Evolutionary conservation across 2,888 invertebrate genomes (phyloP).

Genomic region (Aleiodes alternator): DNA sequence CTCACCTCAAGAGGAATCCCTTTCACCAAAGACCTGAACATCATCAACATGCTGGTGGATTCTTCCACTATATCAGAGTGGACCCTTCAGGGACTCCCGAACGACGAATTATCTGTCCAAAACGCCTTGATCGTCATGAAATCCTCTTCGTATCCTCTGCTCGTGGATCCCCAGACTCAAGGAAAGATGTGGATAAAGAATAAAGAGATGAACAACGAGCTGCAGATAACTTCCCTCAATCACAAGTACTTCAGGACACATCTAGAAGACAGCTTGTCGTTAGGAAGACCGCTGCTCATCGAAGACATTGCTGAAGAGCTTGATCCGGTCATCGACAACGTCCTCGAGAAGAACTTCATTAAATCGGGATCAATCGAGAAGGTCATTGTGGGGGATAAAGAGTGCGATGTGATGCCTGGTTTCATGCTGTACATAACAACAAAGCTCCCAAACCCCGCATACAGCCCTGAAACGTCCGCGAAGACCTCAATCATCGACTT

Average conservation of each 20-base stretch:
- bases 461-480: conserved; percentile 97
- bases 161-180: conserved; percentile 97
- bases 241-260: conserved; percentile 97
- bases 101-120: conserved; percentile 96
- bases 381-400: conserved; percentile 95
- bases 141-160: conserved; percentile 93
- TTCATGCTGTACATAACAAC: conserved; percentile 98
- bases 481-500: conserved; percentile 98
- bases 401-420: conserved; percentile 96
- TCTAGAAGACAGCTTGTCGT: conserved; percentile 90
- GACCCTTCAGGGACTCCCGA: conserved; percentile 96
- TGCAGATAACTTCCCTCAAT: conserved; percentile 95
- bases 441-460: conserved; percentile 96
- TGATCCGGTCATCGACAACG: conserved; percentile 97
- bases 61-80: conserved; percentile 94
- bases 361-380: conserved; percentile 98
- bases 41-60: conserved; percentile 94
- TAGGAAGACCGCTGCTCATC: conserved; percentile 92
- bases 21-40: conserved; percentile 89
- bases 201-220: conserved; percentile 91
- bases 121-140: conserved; percentile 97
- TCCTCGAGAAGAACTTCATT: conserved; percentile 97
- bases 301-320: conserved; percentile 97
- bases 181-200: conserved; percentile 99
- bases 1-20: conserved; percentile 87